Evolutionary conservation across 2,113 vertebrate genomes (phyloP), one percentile per base, ranked within the genome.

Genomic region (Arvicanthis niloticus): DNA sequence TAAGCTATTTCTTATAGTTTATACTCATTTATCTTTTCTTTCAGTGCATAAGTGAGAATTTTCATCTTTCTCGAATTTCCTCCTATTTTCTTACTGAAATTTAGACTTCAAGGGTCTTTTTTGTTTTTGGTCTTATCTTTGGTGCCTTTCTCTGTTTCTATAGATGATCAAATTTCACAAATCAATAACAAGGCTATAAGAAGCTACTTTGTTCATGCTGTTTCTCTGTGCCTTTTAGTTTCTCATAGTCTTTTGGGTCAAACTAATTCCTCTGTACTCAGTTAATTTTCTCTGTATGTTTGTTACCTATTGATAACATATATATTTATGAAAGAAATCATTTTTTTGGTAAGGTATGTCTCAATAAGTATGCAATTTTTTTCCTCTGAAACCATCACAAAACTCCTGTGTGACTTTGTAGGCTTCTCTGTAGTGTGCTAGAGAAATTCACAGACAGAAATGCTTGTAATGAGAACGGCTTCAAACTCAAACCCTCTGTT

Each of bases 61-160:
- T 19, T 76, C 19, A 68, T 5, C 29, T 67, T 78, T 29, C 24
- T 86, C 17, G 60, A 15, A 15, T 40, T 70, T 96, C 72, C 26
- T 58, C 22, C 10, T 48, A 75, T 29, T 70, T 93, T 85, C 29
- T 78, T 89, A 58, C 7, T 78, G 5, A 81, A 53, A 37, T 58
- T 81, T 60, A 51, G 91, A 29, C 11, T 45, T 67, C 6, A 40
- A 89, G 34, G 76, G 11, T 29, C 48, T 21, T 91, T 88, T 92
- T 88, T 76, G n/a, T 76, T 91, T 13, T 97, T 84, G 22, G 21
- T 85, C 15, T 86, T 94, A 5, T 80, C 13, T n/a, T 88, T 65
- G 48, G 29, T 3, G 17, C 2, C 8, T 17, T 89, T 12, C 22
- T 85, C 16, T 75, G 22, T 3, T 62, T 85, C 84, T 92, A 68